Conservation (phyloP, 2,797 vertebrate species). For the Myotis pilosus region DNA sequence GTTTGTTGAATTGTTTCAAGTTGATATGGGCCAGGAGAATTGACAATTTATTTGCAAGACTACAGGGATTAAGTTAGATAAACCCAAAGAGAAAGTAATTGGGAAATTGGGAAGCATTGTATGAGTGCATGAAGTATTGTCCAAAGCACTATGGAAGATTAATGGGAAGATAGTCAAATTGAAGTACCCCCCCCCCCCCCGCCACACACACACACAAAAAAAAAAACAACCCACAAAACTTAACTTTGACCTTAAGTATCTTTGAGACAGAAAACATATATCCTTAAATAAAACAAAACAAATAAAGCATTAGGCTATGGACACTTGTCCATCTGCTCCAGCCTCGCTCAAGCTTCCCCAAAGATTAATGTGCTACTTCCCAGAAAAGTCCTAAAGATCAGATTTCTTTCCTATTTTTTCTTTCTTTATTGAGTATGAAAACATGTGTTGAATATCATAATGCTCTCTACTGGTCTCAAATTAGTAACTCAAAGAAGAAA, state of each 20-base stretch:
- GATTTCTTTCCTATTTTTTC: background rate
- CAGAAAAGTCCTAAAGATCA: background rate
- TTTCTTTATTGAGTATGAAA: background rate
- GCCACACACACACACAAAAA: too few relatives aligned
- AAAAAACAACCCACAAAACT: background rate
- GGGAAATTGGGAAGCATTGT: background rate
- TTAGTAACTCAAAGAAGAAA: background rate
- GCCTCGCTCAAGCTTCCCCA: background rate
- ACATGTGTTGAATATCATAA: background rate
- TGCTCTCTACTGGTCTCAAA: background rate
- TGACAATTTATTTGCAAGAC: conserved; percentile 53
- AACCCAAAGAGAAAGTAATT: conserved; percentile 46
- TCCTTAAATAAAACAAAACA: background rate
- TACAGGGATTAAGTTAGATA: conserved; percentile 68
- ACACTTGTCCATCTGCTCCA: background rate
- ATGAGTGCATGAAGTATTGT: background rate
- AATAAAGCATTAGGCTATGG: background rate
- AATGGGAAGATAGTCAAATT: background rate
- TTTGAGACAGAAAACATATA: background rate
- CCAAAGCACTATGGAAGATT: background rate
- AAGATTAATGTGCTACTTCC: background rate
- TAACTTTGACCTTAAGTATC: background rate
- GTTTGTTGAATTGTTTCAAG: conserved; percentile 55
- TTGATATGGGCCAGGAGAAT: conserved; percentile 36
- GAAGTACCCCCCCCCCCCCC: too few relatives aligned